Evolutionary conservation across 2,888 invertebrate species (phyloP), one percentile per base, ranked within the genome.

Genomic region (Spisula solida): DNA sequence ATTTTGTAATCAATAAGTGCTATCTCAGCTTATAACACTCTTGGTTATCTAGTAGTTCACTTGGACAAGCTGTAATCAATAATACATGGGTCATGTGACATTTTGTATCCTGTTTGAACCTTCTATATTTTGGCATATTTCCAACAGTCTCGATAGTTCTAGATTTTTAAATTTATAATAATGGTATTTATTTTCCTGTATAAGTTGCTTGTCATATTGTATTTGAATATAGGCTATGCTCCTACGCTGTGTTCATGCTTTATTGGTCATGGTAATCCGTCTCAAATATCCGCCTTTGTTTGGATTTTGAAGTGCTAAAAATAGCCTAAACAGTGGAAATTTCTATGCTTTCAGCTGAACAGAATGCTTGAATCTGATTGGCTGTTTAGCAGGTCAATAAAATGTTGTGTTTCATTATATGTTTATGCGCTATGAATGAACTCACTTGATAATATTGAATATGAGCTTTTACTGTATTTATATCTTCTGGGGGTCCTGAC

Each of bases 61-160:
- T 60, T 75, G 75, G n/a, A 18, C 56, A 56, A n/a, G 60, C 34
- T 16, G 31, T 75, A 75, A 83, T 83, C 83, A 83, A 83, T 83
- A 83, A 83, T 48, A 83, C 48, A 25, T 16, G 25, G 75, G 70
- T 82, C 82, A 82, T 47, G 47, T 82, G 82, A 82, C 70, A 41
- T 41, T 82, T 34, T 82, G 82, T 66, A 82, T 82, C 66, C 82
- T 82, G 47, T 82, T 34, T 83, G 83, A 83, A 70, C 83, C 75
- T 66, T 66, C n/a, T 75, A 25, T 31, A 0, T 25, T 31, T 47
- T 83, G 83, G 83, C 83, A 29, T 20, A 25, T 48, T 18, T 34
- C 83, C 70, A 83, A 60, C 25, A 82, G 34, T 60, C 31, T 75
- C 31, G 75, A 75, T 31, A 31, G 34, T 31, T 75, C 75, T 31